Conservation (phyloP, 2,797 vertebrate species). For the Poecilia velifera region DNA sequence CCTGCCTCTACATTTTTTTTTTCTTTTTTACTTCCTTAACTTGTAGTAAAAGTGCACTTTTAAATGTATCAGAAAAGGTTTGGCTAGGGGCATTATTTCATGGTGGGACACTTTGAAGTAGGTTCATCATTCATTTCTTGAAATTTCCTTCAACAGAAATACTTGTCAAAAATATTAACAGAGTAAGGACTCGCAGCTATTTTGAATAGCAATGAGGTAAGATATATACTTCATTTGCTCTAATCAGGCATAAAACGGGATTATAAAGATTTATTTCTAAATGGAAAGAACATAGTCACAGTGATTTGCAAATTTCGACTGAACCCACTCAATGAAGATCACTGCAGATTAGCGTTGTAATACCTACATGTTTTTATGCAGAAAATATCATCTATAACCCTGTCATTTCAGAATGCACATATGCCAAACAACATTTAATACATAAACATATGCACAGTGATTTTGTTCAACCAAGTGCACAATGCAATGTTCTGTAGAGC, state of each 20-base stretch:
- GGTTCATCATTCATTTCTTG: conserved; percentile 67
- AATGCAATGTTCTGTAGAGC: neutral
- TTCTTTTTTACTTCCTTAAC: conserved; percentile 44
- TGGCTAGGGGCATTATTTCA: conserved; percentile 32
- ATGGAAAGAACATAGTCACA: conserved; percentile 53
- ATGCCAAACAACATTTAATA: neutral
- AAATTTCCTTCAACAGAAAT: conserved; percentile 47
- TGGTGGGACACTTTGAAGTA: conserved; percentile 55
- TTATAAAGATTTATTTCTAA: conserved; percentile 63
- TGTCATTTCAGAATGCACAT: neutral
- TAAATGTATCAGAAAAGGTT: conserved; percentile 49
- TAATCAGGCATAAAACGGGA: conserved; percentile 64
- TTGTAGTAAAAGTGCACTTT: conserved; percentile 28
- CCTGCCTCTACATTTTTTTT: conserved; percentile 41
- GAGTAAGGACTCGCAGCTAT: conserved; percentile 40
- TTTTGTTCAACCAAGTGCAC: neutral
- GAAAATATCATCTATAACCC: neutral
- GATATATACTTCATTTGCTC: conserved; percentile 50
- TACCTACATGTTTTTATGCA: neutral
- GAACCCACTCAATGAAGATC: conserved; percentile 43
- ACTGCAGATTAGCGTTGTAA: conserved; percentile 23
- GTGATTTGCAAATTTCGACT: conserved; percentile 52
- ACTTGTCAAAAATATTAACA: conserved; percentile 63
- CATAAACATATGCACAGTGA: neutral
- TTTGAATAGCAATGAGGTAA: conserved; percentile 57